Conservation (phyloP, 2,888 invertebrate species). For the Carcina quercana region DNA sequence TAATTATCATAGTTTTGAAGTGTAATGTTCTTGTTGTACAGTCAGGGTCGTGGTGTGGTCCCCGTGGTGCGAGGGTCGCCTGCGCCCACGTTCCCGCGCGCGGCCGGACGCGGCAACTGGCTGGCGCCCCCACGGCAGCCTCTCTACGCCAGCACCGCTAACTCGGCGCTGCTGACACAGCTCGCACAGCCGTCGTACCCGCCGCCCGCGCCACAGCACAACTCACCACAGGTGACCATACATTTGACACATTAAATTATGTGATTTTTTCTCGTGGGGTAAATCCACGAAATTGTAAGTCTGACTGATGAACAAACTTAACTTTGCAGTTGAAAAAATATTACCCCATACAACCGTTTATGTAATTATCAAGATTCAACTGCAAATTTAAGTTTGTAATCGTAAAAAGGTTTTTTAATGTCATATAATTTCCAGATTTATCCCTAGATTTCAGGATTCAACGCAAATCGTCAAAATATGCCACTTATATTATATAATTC, state of each 20-base stretch:
- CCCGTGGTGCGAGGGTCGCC: conserved; percentile 29
- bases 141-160: conserved; percentile 50
- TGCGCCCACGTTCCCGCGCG: conserved; percentile 35
- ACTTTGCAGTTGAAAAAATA: no score
- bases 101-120: conserved; percentile 22
- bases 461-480: no score
- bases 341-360: no score
- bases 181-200: conserved; percentile 77
- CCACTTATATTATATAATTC: no score
- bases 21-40: conserved; percentile 13
- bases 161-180: conserved; percentile 76
- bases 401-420: no score
- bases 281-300: no score
- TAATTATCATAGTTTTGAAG: no score
- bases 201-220: conserved; percentile 47
- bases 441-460: no score
- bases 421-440: no score
- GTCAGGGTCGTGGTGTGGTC: conserved; percentile 32
- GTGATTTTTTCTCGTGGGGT: no score
- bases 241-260: neutral
- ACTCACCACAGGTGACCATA: conserved; percentile 1
- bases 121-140: conserved; percentile 42
- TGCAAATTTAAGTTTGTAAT: no score
- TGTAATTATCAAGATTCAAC: no score
- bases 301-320: neutral